Percentiles rank a stretch among this genome's conserved stretches.
phyloP scores from a whole-genome alignment of 2,113 vertebrate genomes.

The Polypterus bichir region DNA sequence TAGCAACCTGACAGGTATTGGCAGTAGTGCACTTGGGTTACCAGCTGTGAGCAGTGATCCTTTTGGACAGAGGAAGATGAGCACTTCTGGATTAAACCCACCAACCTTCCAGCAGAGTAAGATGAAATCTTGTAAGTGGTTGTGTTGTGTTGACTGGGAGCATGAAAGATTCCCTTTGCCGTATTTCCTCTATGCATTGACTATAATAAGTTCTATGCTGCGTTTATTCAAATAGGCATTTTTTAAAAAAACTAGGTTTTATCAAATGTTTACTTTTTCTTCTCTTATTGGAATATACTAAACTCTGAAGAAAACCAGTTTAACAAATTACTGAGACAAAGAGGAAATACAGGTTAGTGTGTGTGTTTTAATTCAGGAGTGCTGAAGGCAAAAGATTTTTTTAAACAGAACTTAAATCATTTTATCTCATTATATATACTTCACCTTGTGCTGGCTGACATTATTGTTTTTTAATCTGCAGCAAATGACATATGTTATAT shows the following conservation, averaged over 20 bases:
- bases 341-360: conserved; percentile 51
- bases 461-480: too few relatives aligned
- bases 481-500: too few relatives aligned
- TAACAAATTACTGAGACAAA: neutral
- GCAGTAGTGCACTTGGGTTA: conserved; percentile 77
- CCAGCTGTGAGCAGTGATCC: conserved; percentile 80
- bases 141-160: conserved; percentile 77
- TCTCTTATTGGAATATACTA: neutral
- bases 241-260: neutral
- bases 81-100: conserved; percentile 91
- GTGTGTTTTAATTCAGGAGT: neutral
- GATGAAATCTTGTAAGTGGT: conserved; percentile 93
- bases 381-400: too few relatives aligned
- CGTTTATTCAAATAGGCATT: neutral
- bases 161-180: conserved; percentile 48
- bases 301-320: neutral
- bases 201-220: too few relatives aligned
- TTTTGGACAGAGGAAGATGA: conserved; percentile 91
- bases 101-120: conserved; percentile 99
- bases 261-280: conserved; percentile 2
- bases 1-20: conserved; percentile 75
- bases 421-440: too few relatives aligned
- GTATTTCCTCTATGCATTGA: conserved; percentile 35
- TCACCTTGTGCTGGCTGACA: too few relatives aligned
- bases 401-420: too few relatives aligned